These are phyloP conservation scores for rat (Rattus norvegicus) DNA, from an alignment of 2,113 vertebrate genomes.

Conservation along the genomic window GRCr8 NC_086026.1:40719501-40720000, in stretches of 20 bases:
- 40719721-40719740: neutral
- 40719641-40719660: neutral
- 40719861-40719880: neutral
- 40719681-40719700: constrained; percentile 26
- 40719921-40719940: neutral
- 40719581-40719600: neutral
- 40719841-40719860: neutral
- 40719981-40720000: neutral
- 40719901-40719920: neutral
- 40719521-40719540: neutral
- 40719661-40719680: neutral
- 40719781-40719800: neutral
- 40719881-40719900: neutral
- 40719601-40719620: neutral
- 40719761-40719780: neutral
- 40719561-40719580: neutral
- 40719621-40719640: neutral
- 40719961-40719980: neutral
- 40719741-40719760: neutral
- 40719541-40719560: neutral
- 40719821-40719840: neutral
- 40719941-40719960: too few species aligned
- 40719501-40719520: neutral
- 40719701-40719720: neutral
- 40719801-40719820: neutral